A percentile compares a stretch with the other conserved stretches of the same genome.
phyloP scores from a whole-genome alignment of 2,888 invertebrate species.

The Phania funesta region DNA sequence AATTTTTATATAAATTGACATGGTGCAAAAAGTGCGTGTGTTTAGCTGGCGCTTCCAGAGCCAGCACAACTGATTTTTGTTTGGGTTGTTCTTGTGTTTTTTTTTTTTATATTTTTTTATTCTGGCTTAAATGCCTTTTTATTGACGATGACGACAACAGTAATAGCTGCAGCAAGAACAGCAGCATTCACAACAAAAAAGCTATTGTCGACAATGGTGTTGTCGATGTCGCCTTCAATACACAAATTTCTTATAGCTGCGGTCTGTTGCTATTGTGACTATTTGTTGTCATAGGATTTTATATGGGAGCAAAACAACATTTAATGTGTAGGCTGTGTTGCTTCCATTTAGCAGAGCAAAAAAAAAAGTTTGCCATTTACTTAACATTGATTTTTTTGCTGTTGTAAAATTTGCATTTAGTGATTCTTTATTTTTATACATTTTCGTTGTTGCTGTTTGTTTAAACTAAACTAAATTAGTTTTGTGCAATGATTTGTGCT shows the following conservation, averaged over 20 bases:
- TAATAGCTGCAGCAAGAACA: conserved; percentile 1
- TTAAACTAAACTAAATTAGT: conserved; percentile 49
- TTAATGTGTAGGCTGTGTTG: conserved; percentile 64
- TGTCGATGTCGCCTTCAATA: conserved; percentile 63
- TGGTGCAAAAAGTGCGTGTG: conserved; percentile 64
- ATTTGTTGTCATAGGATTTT: conserved; percentile 40
- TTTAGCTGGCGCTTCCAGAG: conserved; percentile 59
- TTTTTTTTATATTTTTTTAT: neutral
- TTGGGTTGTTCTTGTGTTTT: neutral
- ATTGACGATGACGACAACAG: conserved; percentile 29
- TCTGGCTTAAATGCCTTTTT: neutral
- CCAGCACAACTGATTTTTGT: conserved; percentile 20
- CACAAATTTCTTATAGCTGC: conserved; percentile 32
- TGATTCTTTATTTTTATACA: neutral
- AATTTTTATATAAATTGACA: conserved; percentile 63
- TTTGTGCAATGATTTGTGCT: conserved; percentile 56
- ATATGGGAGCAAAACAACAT: conserved; percentile 47
- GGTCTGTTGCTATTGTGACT: conserved; percentile 12
- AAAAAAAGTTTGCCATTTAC: conserved; percentile 56
- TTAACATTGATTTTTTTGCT: conserved; percentile 52
- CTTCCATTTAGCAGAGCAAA: conserved; percentile 56
- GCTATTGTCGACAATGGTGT: conserved; percentile 51
- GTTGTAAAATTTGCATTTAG: conserved; percentile 38
- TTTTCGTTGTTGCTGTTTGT: conserved; percentile 6
- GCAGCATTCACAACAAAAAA: neutral